Evolutionary conservation across 2,888 invertebrate genomes (phyloP), one percentile per base, ranked within the genome.

Genomic region (Disparrhopalites patrizii): DNA sequence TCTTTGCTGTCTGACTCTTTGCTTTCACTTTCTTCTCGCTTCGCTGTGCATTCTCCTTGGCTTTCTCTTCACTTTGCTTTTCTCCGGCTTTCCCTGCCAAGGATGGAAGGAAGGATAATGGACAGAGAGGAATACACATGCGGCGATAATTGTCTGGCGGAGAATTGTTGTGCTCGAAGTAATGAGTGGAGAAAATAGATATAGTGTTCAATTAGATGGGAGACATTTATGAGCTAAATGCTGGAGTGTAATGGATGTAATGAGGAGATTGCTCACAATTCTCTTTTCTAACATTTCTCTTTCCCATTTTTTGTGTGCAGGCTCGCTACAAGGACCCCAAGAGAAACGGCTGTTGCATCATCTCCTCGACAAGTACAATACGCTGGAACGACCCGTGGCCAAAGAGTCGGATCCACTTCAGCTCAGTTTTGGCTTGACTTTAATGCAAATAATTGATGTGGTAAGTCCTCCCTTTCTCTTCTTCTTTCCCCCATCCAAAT

Each of bases 391-490:
- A 63, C 93, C 93, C 78, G 93, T 93, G 81, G 89, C 91, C 82
- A 94, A 94, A 85, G 93, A 94, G 86, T 93, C 93, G 82, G 93
- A 94, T 83, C 91, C 93, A 79, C 86, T 94, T 81, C 89, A 90
- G 84, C 88, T 94, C 82, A 93, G 91, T 84, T 93, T 94, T 84
- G 93, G 93, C 82, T 88, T 94, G 83, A 94, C 93, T 80, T 87
- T 94, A 82, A 93, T 93, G 91, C 94, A 94, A 86, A 94, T 94
- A 83, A 94, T 94, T 82, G 93, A 94, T 85, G 93, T 94, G 88
- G 93, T 94, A 85, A 87, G 88, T 85, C 38, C 25, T 55, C 40
- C 40, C 20, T 40, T 8, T 40, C 40, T 40, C 20, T 7, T 18
- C 51, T 51, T 51, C 18, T 51, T 25, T 27, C n/a, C n/a, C 10